Percentiles rank a stretch among this genome's conserved stretches.
These are phyloP conservation scores for Oophaga pumilio DNA, from an alignment of 2,113 vertebrate genomes.

Conservation along the genomic window DNA sequence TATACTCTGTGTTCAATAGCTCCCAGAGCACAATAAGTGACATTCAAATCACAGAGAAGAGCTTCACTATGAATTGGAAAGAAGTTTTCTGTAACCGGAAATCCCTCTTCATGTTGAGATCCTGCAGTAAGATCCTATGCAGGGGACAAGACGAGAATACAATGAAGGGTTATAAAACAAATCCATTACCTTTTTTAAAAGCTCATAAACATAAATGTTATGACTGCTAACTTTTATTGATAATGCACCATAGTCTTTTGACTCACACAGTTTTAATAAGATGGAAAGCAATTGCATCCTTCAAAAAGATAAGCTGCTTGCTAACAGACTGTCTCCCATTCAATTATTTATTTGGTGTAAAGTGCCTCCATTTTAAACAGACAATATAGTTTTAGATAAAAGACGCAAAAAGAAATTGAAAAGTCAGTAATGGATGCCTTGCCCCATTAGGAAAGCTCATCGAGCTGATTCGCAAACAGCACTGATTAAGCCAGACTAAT, in stretches of 20 bases:
- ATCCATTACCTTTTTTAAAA: slow-evolving; percentile 8
- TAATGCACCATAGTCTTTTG: slow-evolving; percentile 18
- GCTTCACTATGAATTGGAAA: too few species aligned
- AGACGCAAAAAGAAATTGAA: slow-evolving; percentile 67
- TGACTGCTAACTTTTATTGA: background rate
- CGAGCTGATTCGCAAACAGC: slow-evolving; percentile 73
- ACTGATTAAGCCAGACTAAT: slow-evolving; percentile 72
- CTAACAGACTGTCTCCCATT: slow-evolving; percentile 59
- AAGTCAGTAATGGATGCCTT: slow-evolving; percentile 64
- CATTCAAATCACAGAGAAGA: too few species aligned
- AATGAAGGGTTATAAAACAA: background rate
- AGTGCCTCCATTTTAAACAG: slow-evolving; percentile 61
- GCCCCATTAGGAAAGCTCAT: slow-evolving; percentile 63
- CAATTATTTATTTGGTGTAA: slow-evolving; percentile 61
- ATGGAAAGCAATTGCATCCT: slow-evolving; percentile 59
- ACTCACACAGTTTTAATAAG: slow-evolving; percentile 55
- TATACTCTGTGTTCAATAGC: too few species aligned
- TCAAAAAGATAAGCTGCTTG: slow-evolving; percentile 46
- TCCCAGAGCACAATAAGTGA: too few species aligned
- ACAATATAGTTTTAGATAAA: slow-evolving; percentile 61
- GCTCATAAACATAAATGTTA: slow-evolving; percentile 23
- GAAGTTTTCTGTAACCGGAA: too few species aligned
- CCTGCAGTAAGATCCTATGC: background rate
- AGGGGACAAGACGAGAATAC: background rate
- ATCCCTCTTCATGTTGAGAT: background rate